These are phyloP conservation scores for Parus major DNA, from an alignment of 2,113 vertebrate species.

Conservation along the genomic window DNA sequence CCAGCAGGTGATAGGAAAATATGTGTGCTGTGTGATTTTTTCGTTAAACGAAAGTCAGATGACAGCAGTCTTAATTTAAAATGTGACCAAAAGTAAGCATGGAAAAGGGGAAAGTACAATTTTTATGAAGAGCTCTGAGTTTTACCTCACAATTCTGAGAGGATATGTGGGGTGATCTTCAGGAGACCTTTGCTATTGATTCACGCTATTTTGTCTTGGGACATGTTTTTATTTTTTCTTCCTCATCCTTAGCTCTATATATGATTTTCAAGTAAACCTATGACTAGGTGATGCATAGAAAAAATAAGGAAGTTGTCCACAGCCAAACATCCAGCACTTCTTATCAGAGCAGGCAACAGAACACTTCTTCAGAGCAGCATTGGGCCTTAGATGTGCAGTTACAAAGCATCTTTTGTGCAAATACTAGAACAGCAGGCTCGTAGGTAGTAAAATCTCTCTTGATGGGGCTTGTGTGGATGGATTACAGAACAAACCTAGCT, in stretches of 20 bases:
- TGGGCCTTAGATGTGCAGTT: neutral
- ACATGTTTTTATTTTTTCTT: neutral
- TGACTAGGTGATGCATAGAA: neutral
- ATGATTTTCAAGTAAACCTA: neutral
- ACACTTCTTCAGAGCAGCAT: neutral
- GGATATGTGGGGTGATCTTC: neutral
- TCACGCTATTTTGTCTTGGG: neutral
- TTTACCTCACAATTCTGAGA: neutral
- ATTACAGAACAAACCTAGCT: neutral
- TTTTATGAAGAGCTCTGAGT: neutral
- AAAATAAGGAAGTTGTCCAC: neutral
- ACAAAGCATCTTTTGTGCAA: neutral
- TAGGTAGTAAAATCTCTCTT: neutral
- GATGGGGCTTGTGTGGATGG: neutral
- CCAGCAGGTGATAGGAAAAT: neutral
- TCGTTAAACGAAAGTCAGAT: neutral
- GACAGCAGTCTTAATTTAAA: neutral
- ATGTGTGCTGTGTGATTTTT: neutral
- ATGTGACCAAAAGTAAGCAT: neutral
- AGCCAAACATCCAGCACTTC: neutral
- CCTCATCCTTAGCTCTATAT: neutral
- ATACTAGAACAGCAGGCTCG: neutral
- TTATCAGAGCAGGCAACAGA: neutral
- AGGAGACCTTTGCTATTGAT: neutral
- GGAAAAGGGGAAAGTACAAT: neutral